A percentile compares a stretch with the other conserved stretches of the same genome.
These are phyloP conservation scores for Tiaroga cobitis DNA, from an alignment of 2,797 vertebrate species.

Conservation along the genomic window DNA sequence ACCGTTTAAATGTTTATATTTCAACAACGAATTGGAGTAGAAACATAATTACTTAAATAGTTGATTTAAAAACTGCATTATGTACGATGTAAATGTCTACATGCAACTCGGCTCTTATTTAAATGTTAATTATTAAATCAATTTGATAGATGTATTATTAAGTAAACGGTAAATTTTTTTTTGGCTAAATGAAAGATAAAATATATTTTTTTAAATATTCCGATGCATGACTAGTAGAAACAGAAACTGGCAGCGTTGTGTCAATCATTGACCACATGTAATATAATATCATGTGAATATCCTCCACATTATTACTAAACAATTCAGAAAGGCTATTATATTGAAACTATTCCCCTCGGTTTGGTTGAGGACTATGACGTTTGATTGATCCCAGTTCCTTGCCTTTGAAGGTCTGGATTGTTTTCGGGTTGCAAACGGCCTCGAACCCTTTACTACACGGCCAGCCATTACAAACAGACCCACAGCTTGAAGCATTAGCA, in stretches of 20 bases:
- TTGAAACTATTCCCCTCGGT: background rate
- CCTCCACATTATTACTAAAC: background rate
- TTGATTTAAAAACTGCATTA: background rate
- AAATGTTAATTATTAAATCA: background rate
- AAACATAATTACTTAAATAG: background rate
- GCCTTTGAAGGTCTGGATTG: constrained; percentile 12
- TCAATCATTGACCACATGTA: background rate
- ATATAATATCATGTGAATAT: background rate
- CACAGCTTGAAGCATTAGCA: constrained; percentile 4
- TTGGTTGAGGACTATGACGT: background rate
- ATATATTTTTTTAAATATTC: background rate
- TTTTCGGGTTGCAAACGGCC: background rate
- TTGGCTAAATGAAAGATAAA: background rate
- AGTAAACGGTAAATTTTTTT: background rate
- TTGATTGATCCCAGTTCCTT: constrained; percentile 23
- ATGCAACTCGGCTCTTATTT: background rate
- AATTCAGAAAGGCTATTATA: background rate
- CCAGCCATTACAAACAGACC: constrained; percentile 36
- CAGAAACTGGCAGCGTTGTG: background rate
- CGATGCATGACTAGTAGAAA: background rate
- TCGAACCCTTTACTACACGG: background rate
- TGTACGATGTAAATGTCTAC: background rate
- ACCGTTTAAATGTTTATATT: background rate
- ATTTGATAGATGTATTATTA: background rate
- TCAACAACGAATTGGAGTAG: background rate